Conservation (phyloP, 2,888 invertebrate genomes). For the Andrena flavipes region DNA sequence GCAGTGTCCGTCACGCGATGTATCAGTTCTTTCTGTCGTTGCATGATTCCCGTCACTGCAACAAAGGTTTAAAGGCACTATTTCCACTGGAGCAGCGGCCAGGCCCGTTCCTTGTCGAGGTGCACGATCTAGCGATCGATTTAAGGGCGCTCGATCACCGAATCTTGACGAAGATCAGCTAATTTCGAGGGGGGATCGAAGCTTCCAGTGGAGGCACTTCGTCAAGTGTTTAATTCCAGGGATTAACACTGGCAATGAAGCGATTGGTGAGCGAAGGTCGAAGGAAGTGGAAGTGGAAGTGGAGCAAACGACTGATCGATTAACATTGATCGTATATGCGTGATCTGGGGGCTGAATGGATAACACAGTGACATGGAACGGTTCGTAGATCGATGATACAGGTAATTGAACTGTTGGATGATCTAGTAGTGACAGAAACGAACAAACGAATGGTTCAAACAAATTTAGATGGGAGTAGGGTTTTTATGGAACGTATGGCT, state of each 20-base stretch:
- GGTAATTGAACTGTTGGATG: too few species aligned
- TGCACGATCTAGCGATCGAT: background rate
- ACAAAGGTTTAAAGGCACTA: conserved; percentile 61
- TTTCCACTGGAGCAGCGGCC: conserved; percentile 17
- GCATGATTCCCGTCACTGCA: conserved; percentile 76
- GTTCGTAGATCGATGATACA: too few species aligned
- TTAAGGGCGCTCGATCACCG: background rate
- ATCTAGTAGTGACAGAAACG: too few species aligned
- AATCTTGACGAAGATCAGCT: background rate
- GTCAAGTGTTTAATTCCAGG: background rate
- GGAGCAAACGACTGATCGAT: background rate
- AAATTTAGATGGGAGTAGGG: too few species aligned
- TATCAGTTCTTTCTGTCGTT: conserved; percentile 74
- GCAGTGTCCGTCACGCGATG: conserved; percentile 76
- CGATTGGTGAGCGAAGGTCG: background rate
- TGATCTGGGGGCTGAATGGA: too few species aligned
- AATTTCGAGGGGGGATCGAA: background rate
- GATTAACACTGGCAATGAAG: background rate
- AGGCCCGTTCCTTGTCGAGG: background rate
- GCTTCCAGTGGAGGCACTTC: background rate
- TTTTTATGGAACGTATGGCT: too few species aligned
- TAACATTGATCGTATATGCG: too few species aligned
- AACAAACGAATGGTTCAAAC: too few species aligned
- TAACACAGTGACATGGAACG: too few species aligned
- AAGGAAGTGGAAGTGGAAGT: background rate